Evolutionary conservation across 2,113 vertebrate genomes (phyloP), one percentile per base, ranked within the genome.

Genomic region (Chamaetylas fuelleborni): DNA sequence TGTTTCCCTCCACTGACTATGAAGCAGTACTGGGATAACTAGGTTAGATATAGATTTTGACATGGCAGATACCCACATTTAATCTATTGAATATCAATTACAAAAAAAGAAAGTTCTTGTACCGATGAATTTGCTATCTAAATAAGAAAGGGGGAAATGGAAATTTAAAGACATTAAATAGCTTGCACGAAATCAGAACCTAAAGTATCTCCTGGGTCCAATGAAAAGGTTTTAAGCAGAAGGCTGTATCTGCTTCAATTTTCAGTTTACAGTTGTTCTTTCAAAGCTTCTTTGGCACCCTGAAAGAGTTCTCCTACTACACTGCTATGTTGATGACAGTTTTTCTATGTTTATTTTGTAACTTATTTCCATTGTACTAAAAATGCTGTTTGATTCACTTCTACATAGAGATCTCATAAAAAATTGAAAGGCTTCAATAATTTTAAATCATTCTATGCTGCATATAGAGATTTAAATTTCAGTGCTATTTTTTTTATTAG

Each of bases 401-500:
- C 34, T 90, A 94, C 65, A 95, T 42, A 65, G 93, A 95, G 64
- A 94, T 53, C 70, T 98, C 95, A 97, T 98, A 97, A 98, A 98
- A 98, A 96, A 97, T 97, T 94, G 95, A 98, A 97, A 96, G 8
- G 51, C 84, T 97, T 97, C 96, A 97, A 96, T 97, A 97, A 97
- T 96, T 97, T 97, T 97, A 97, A 98, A 97, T 97, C 97, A 97
- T 97, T 97, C 57, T 94, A 69, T 69, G 72, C 85, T 95, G 92
- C 92, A 97, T 93, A 95, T 77, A 73, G 94, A 97, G 92, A 97
- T 96, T 97, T 97, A 97, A 97, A 97, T 97, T 98, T 97, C 94
- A 95, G 76, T 86, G 74, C 26, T 97, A 96, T 95, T 98, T 98
- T 98, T 98, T 97, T 98, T 97, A 98, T 98, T 98, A 97, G 64